Base-by-base conservation (phyloP, 1,140 invertebrate species). In the Eupristina koningsbergeri region DNA sequence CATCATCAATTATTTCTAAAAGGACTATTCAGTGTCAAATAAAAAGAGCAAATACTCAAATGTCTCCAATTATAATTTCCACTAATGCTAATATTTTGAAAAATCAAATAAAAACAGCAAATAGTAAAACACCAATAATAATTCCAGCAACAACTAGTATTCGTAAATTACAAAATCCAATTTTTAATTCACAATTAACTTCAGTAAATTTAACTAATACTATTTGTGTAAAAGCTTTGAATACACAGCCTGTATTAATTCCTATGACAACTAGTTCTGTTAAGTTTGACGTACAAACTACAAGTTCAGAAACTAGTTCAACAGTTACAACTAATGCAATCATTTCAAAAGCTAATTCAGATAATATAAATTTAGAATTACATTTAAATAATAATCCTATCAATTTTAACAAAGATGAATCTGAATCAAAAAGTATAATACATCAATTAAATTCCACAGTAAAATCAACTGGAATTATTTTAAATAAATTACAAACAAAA, bases 91-190 rank as follows among this genome's bases (percentile, higher is more conserved):
- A 39, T 53, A 80, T 82, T 47, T 45, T 82, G 9, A 69, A 80
- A 82, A 74, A 67, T 67, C 81, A 82, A 71, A 69, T 83, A 50
- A 77, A 71, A 78, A 34, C 45, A 39, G 45, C 75, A 11, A 78
- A 71, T 34, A 83, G 45, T 58, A 63, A 78, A 83, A 69, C 74
- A 41, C 81, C 81, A 78, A 78, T 77, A 77, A 78, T 78, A 15
- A 78, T 77, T 69, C 75, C 74, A 58, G 63, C 45, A 58, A 39
- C 50, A 29, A 71, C 61, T 11, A 78, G 47, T 71, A 71, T 83
- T 71, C 58, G 71, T n/a, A 83, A 83, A 45, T 7, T 74, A 58
- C 61, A 83, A 41, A 29, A 78, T 19, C 22, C 67, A 71, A 50
- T 2, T 53, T 39, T 45, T 17, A 71, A 15, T 75, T 45, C 53